A percentile compares a stretch with the other conserved stretches of the same genome.
These are phyloP conservation scores for Palythoa caribaeorum DNA, from an alignment of 92 coral and sea anemone genomes.

Conservation along the genomic window DNA sequence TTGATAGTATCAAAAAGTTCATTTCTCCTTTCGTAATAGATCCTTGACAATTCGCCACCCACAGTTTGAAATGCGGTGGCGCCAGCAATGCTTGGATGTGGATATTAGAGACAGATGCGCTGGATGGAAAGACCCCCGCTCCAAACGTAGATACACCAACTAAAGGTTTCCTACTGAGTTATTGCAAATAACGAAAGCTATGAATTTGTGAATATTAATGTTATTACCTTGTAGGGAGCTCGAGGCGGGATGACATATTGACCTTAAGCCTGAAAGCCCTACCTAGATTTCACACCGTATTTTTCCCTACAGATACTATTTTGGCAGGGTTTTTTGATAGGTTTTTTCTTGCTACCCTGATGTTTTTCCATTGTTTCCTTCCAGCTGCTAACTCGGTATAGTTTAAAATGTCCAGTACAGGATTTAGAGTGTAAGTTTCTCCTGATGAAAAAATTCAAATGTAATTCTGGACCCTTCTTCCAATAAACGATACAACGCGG, in stretches of 20 bases:
- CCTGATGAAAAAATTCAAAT: background rate
- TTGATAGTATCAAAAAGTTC: too few species aligned
- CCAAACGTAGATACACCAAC: background rate
- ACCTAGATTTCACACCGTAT: background rate
- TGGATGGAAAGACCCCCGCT: background rate
- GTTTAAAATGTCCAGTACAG: background rate
- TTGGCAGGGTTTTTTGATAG: background rate
- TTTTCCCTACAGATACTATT: background rate
- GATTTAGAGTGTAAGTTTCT: background rate
- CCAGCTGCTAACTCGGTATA: background rate
- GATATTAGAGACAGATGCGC: background rate
- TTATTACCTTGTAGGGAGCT: slow-evolving; percentile 61
- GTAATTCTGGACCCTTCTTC: background rate
- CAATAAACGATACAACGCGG: too few species aligned
- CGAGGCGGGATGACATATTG: background rate
- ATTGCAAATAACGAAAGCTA: background rate
- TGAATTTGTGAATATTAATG: slow-evolving; percentile 49
- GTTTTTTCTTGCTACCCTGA: slow-evolving; percentile 6
- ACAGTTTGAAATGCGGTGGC: background rate
- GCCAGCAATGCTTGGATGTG: background rate
- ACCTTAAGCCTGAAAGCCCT: background rate
- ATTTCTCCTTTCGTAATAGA: too few species aligned
- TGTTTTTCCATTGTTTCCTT: slow-evolving; percentile 2
- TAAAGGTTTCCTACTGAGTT: background rate
- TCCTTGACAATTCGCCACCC: too few species aligned